phyloP scores from a whole-genome alignment of 2,113 vertebrate genomes.

The Aleadryas rufinucha region DNA sequence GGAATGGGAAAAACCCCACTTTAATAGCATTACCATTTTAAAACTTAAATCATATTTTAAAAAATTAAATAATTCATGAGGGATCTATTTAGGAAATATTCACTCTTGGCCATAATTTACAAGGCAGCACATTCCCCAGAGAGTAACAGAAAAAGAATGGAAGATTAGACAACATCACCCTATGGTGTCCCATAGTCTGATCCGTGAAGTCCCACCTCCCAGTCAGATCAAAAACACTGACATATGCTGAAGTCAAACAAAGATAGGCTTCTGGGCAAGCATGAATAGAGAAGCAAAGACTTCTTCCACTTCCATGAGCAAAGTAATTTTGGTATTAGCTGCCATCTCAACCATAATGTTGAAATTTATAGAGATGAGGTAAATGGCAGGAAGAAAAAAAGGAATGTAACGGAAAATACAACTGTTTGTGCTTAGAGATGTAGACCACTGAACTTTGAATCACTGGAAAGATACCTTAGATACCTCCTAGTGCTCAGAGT shows the following conservation, averaged over 20 bases:
- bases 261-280: not conserved
- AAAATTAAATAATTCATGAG: not conserved
- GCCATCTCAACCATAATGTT: not conserved
- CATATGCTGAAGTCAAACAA: not conserved
- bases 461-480: not conserved
- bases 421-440: not conserved
- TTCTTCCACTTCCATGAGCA: not conserved
- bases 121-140: not conserved
- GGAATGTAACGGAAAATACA: not conserved
- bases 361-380: not conserved
- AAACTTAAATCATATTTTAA: not conserved
- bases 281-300: not conserved
- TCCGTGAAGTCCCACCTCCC: not conserved
- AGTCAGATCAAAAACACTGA: not conserved
- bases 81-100: not conserved
- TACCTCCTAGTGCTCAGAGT: not conserved
- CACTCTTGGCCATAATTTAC: not conserved
- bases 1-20: not conserved
- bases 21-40: not conserved
- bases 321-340: not conserved
- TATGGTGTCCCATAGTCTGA: not conserved
- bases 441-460: not conserved
- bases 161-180: not conserved
- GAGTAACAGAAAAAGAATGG: not conserved
- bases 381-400: not conserved